Evolutionary conservation across 2,113 vertebrate species (phyloP).

Genomic region (Piaya cayana): DNA sequence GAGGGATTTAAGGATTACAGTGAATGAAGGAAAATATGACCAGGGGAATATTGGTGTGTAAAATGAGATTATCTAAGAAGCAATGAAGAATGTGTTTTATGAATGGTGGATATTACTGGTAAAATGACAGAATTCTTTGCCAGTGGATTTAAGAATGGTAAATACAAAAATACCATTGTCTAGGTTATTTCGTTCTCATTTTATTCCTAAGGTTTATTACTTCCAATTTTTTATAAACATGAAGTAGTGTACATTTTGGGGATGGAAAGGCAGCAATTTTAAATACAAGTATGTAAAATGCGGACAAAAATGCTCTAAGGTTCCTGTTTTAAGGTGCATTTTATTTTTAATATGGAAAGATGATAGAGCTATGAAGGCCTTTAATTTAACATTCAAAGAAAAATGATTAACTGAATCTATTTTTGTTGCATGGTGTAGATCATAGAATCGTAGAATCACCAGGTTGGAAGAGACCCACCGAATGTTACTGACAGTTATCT

Average conservation of each 20-base stretch:
- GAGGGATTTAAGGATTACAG: conserved; percentile 10
- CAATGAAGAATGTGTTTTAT: neutral
- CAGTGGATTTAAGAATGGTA: neutral
- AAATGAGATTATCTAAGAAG: conserved; percentile 26
- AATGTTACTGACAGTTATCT: neutral
- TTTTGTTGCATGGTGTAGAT: neutral
- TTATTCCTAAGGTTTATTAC: neutral
- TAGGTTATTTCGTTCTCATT: neutral
- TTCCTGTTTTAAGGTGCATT: neutral
- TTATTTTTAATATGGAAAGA: neutral
- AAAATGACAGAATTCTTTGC: neutral
- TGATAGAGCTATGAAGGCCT: neutral
- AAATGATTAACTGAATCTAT: neutral
- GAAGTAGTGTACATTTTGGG: neutral
- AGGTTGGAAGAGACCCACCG: too few relatives aligned
- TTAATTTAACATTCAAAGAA: conserved; percentile 21
- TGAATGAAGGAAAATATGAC: neutral
- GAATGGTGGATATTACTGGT: neutral
- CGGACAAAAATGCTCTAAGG: neutral
- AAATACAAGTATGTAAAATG: neutral
- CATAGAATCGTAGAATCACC: too few relatives aligned
- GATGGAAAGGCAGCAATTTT: neutral
- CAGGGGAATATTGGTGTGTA: neutral
- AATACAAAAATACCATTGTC: neutral
- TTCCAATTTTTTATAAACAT: neutral